phyloP scores from a whole-genome alignment of 2,113 vertebrate species.

The Camelus dromedarius region DNA sequence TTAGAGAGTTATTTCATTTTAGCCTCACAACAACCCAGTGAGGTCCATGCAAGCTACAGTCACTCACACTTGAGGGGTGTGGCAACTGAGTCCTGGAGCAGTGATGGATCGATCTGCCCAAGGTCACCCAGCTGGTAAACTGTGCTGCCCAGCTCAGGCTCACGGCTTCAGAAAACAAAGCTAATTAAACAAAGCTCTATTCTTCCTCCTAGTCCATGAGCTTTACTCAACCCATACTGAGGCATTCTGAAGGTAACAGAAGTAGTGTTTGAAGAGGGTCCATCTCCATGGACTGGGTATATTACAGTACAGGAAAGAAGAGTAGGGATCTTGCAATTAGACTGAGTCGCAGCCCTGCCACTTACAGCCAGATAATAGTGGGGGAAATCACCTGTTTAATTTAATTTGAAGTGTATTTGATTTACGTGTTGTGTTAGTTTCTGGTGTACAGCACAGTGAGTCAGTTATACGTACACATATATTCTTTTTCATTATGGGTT shows the following conservation, averaged over 20 bases:
- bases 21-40: background rate
- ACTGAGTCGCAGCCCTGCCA: background rate
- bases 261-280: background rate
- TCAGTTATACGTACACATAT: too few relatives aligned
- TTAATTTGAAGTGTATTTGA: too few relatives aligned
- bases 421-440: too few relatives aligned
- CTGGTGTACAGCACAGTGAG: too few relatives aligned
- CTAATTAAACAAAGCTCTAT: background rate
- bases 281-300: background rate
- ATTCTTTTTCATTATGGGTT: too few relatives aligned
- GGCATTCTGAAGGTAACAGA: slow-evolving; percentile 13
- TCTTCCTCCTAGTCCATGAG: background rate
- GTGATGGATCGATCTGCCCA: background rate
- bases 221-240: background rate
- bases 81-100: background rate
- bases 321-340: background rate
- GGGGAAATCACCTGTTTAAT: background rate
- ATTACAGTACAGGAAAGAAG: background rate
- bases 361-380: background rate
- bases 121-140: background rate
- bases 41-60: background rate
- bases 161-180: background rate
- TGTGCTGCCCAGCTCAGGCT: background rate
- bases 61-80: background rate
- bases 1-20: background rate